Evolutionary conservation across 2,113 vertebrate genomes (phyloP), one percentile per base, ranked within the genome.

Genomic region (Eptatretus burgeri): DNA sequence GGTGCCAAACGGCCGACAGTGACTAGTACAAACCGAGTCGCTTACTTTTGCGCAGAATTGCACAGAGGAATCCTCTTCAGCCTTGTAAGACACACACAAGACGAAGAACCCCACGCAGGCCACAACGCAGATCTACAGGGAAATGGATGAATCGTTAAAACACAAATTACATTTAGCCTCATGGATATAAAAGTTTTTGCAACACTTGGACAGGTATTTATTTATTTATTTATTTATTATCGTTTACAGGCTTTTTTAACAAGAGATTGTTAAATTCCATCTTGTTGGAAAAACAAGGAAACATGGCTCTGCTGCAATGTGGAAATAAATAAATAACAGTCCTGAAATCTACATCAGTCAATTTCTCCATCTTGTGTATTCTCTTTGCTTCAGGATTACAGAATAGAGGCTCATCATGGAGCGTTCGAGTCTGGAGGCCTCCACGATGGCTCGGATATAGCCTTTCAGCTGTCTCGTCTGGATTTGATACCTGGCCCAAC

Each of bases 21-120:
- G 53, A 16, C 53, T 5, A 56, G 17, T 14, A 14, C 5, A 14
- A 18, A 18, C 17, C 8, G 14, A 16, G 64, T 13, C 13, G 67
- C 71, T 72, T 75, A 96, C 89, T 79, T 93, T 95, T 68, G 75
- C 73, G 51, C 77, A 72, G 71, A 95, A 96, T 62, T 96, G 87
- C 53, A 74, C 60, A 27, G 79, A 78, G 0, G 81, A 80, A 70
- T 74, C 82, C 73, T 96, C 89, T 2, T 96, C 83, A 0, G 85
- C 80, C 41, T 75, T 74, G 70, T 85, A 87, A 0, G 77, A 83
- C 71, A 84, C 67, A 51, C 80, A 88, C 63, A 83, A 84, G 72
- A 91, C 78, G 69, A 83, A 71, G 64, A 93, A 77, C n/a, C 85
- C 85, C 66, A 87, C 69, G 53, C 89, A 72, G 67, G 85, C 77